Conservation (phyloP, 2,797 vertebrate genomes). For the Xiphorhynchus erythropygius region DNA sequence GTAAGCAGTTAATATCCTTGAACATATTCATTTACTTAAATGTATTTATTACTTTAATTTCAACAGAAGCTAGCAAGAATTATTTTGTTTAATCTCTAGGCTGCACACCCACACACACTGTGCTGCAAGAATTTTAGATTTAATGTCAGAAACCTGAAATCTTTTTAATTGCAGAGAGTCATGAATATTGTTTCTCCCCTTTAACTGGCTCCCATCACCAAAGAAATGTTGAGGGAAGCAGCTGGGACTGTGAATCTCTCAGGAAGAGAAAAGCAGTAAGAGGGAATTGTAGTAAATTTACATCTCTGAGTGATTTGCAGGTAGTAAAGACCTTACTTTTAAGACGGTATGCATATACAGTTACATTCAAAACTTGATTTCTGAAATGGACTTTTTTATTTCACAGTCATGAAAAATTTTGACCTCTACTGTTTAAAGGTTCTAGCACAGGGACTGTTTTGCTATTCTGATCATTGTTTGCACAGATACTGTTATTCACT, state of each 20-base stretch:
- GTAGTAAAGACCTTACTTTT: neutral
- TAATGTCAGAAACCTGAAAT: conserved; percentile 21
- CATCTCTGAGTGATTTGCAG: neutral
- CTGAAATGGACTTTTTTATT: neutral
- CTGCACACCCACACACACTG: conserved; percentile 47
- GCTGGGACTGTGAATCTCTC: conserved; percentile 15
- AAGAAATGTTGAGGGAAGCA: conserved; percentile 5
- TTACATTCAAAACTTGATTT: neutral
- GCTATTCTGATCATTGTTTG: neutral
- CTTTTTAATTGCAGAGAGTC: conserved; percentile 30
- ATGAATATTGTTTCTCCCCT: conserved; percentile 35
- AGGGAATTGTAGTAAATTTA: conserved; percentile 5
- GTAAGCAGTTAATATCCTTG: conserved; percentile 6
- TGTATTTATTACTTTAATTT: conserved; percentile 54
- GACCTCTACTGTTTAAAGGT: neutral
- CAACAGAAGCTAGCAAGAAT: conserved; percentile 41
- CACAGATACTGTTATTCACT: neutral
- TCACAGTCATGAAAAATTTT: neutral
- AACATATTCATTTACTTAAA: conserved; percentile 48
- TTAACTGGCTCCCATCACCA: conserved; percentile 11
- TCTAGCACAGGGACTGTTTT: neutral
- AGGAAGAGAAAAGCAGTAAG: neutral
- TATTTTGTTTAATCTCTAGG: conserved; percentile 35
- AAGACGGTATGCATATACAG: neutral
- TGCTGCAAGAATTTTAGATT: conserved; percentile 29